These are phyloP conservation scores for Bombus superbus DNA, from an alignment of 1,140 invertebrate genomes.

Conservation along the genomic window DNA sequence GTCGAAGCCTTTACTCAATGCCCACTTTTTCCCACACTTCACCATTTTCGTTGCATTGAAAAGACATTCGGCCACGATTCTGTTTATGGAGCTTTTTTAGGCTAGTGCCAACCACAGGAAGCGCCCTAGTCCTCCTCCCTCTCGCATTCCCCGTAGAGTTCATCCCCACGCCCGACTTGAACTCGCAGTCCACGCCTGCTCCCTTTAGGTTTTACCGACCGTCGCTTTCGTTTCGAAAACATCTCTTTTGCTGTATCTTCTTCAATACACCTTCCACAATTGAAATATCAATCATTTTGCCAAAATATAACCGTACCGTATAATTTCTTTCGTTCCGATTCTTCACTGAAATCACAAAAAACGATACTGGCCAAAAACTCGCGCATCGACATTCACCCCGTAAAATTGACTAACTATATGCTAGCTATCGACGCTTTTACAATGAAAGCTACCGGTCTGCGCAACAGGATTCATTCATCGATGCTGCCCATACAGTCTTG, in stretches of 20 bases:
- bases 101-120: constrained; percentile 66
- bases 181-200: constrained; percentile 55
- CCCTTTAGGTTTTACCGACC: constrained; percentile 45
- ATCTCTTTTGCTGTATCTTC: constrained; percentile 22
- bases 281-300: neutral
- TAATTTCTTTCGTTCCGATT: neutral
- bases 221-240: constrained; percentile 42
- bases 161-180: constrained; percentile 60
- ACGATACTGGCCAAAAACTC: neutral
- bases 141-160: constrained; percentile 63
- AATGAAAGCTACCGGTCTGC: constrained; percentile 63
- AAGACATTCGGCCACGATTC: constrained; percentile 78
- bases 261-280: neutral
- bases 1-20: constrained; percentile 79
- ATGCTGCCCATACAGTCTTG: constrained; percentile 52
- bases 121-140: constrained; percentile 64
- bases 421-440: constrained; percentile 58
- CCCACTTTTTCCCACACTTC: constrained; percentile 80
- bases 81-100: constrained; percentile 65
- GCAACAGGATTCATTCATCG: constrained; percentile 70
- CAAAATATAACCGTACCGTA: neutral
- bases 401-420: constrained; percentile 23
- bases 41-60: constrained; percentile 83
- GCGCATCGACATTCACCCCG: constrained; percentile 14
- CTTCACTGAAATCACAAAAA: neutral